Percentiles rank a stretch among this genome's conserved stretches.
Conservation (phyloP, 2,888 invertebrate genomes). For the Oscheius sp. region DNA sequence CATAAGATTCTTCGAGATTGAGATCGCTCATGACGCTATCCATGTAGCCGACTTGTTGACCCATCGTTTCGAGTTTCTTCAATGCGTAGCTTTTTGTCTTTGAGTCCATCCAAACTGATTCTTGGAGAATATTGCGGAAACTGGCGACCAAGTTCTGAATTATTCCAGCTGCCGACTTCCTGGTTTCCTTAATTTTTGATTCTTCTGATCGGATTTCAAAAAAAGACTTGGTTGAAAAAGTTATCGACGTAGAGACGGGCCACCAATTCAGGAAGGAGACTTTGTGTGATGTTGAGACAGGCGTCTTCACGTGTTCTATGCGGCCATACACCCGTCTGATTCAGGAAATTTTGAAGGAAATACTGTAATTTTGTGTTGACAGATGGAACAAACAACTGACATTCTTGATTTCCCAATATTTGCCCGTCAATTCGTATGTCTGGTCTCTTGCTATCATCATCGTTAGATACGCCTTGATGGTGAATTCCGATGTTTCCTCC, state of each 20-base stretch:
- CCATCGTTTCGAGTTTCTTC: neutral
- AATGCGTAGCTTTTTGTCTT: neutral
- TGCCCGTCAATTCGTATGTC: neutral
- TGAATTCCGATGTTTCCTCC: neutral
- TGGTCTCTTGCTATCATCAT: slow-evolving; percentile 10
- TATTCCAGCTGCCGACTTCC: neutral
- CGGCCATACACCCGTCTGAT: slow-evolving; percentile 1
- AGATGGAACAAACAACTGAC: neutral
- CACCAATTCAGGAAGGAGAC: neutral
- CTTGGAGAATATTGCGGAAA: neutral
- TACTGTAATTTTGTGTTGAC: neutral
- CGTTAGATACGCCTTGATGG: neutral
- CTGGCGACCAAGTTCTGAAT: slow-evolving; percentile 4
- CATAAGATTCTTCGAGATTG: neutral
- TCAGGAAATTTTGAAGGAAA: neutral
- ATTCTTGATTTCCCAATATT: slow-evolving; percentile 9
- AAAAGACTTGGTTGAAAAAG: neutral
- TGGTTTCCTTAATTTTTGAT: neutral
- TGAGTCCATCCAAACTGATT: slow-evolving; percentile 4
- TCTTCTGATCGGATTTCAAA: neutral
- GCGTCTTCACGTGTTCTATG: slow-evolving; percentile 1
- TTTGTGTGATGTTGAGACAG: slow-evolving; percentile 19
- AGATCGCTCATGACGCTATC: neutral
- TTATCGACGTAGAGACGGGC: slow-evolving; percentile 1
- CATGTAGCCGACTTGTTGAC: neutral